Evolutionary conservation across 2,888 invertebrate species (phyloP), one percentile per base, ranked within the genome.

Genomic region (Yponomeuta evonymella): DNA sequence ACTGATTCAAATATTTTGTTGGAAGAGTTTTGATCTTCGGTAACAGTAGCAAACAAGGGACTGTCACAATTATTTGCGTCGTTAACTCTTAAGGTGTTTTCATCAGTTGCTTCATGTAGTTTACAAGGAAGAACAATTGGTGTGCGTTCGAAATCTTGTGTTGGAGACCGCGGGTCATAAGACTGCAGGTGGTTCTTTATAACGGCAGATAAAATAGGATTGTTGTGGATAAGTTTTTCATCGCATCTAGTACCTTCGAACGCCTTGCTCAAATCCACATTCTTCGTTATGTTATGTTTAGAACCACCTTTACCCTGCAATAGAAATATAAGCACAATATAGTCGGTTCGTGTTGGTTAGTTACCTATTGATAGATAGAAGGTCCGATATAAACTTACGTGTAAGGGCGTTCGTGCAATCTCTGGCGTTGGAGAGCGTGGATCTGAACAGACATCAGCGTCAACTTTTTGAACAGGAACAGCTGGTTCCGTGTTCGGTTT

Each of bases 381-480:
- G 29, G n/a, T 1, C 8, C 33, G 48, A n/a, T 43, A 30, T 30
- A 33, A 43, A 79, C 78, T 80, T 88, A 94, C 94, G 86, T 94
- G 92, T 75, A 94, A 83, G 65, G 94, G 94, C 69, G 94, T 94
- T 73, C 94, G 84, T 72, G 88, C 81, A 75, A 94, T 93, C 80
- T 93, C 92, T 70, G 90, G 88, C 79, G 93, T 94, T 48, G 94
- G 94, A 71, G 94, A 94, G 78, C 94, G 88, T 71, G 94, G 94
- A 86, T 94, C 94, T 72, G 84, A 75, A 78, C 81, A 86, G 75
- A 75, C 78, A 76, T 77, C 79, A 73, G 76, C 73, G 73, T 88
- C 85, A 71, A 76, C 75, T 70, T 85, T 87, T 79, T 82, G 78
- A 71, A 75, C 73, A 72, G 77, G 76, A 73, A 79, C 79, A 79